Evolutionary conservation across 2,888 invertebrate genomes (phyloP).

Genomic region (Hyppa rectilinea): DNA sequence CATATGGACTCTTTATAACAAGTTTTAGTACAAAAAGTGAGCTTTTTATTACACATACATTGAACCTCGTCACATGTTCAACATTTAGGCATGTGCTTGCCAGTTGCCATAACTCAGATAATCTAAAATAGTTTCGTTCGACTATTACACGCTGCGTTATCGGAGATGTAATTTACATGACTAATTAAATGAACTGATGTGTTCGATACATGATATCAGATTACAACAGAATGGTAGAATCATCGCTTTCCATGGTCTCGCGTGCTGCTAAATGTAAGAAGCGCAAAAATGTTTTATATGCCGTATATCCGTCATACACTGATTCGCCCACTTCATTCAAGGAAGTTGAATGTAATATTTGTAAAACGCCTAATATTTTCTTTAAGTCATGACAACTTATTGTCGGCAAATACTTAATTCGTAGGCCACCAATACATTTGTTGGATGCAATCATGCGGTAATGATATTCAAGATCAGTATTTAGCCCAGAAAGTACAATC

Average conservation of each 20-base stretch:
- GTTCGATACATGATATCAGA: constrained; percentile 43
- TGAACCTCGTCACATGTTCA: constrained; percentile 77
- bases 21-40: constrained; percentile 71
- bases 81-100: constrained; percentile 72
- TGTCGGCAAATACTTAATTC: background rate
- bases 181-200: constrained; percentile 52
- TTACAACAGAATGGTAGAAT: constrained; percentile 41
- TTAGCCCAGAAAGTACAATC: background rate
- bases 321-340: background rate
- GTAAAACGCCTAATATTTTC: background rate
- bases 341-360: constrained; percentile 4
- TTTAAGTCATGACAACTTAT: background rate
- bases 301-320: constrained; percentile 33
- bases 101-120: constrained; percentile 65
- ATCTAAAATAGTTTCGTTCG: constrained; percentile 64
- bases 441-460: constrained; percentile 13
- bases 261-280: constrained; percentile 26
- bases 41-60: constrained; percentile 72
- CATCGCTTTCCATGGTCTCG: constrained; percentile 35
- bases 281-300: constrained; percentile 12
- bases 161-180: constrained; percentile 58
- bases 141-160: constrained; percentile 59
- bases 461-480: background rate
- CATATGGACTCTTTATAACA: constrained; percentile 72
- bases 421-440: constrained; percentile 3